Conservation (phyloP, 2,888 invertebrate genomes). For the Ypsolopha scabrella region DNA sequence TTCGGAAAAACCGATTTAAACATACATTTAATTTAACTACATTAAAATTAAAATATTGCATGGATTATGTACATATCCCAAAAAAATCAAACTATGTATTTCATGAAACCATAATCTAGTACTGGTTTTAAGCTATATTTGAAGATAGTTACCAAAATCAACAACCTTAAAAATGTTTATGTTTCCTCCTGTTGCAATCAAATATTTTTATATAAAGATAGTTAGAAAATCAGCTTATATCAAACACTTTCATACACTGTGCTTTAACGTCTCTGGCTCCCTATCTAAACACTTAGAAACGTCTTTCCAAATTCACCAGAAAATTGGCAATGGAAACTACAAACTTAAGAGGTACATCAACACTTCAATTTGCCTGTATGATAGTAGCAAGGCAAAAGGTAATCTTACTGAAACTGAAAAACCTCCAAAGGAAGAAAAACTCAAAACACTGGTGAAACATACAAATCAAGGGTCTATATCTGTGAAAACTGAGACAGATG, state of each 20-base stretch:
- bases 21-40: too few species aligned
- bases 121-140: too few species aligned
- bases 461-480: conserved; percentile 42
- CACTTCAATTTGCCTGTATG: conserved; percentile 29
- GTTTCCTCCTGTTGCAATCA: conserved; percentile 44
- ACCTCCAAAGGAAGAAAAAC: conserved; percentile 13
- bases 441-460: conserved; percentile 29
- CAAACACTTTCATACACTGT: conserved; percentile 37
- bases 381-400: conserved; percentile 25
- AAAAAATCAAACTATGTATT: too few species aligned
- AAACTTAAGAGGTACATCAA: conserved; percentile 28
- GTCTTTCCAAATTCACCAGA: not conserved
- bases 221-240: conserved; percentile 35
- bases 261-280: conserved; percentile 22
- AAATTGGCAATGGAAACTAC: conserved; percentile 12
- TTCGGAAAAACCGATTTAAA: too few species aligned
- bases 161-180: conserved; percentile 24
- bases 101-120: too few species aligned
- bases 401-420: not conserved
- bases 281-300: conserved; percentile 8
- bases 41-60: too few species aligned
- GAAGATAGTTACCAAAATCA: too few species aligned
- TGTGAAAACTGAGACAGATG: conserved; percentile 53
- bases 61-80: too few species aligned
- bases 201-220: conserved; percentile 44